Percentiles rank a stretch among this genome's conserved stretches.
Evolutionary conservation across 2,888 invertebrate species (phyloP).

Genomic region (Meteorus cinctellus): DNA sequence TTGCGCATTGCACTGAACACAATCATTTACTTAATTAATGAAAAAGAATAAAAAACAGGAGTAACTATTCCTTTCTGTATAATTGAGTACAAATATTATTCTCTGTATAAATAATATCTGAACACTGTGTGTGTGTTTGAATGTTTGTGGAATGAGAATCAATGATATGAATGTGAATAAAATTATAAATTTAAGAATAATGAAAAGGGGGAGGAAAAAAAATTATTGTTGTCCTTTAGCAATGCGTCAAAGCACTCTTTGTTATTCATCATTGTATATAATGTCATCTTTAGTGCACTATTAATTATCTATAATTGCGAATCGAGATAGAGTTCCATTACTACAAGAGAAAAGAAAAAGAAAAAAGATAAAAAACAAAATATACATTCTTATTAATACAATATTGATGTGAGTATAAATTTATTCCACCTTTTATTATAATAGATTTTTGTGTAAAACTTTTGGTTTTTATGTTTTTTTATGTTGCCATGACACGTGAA

Average conservation of each 20-base stretch:
- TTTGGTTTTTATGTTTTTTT: constrained; percentile 13
- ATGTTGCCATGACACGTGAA: not conserved
- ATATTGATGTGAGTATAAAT: constrained; percentile 23
- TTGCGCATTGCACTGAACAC: constrained; percentile 5
- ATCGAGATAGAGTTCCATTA: constrained; percentile 69
- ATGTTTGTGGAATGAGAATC: constrained; percentile 26
- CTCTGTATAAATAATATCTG: constrained; percentile 39
- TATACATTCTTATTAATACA: constrained; percentile 72
- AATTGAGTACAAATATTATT: constrained; percentile 66
- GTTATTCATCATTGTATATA: constrained; percentile 72
- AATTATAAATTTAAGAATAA: constrained; percentile 24
- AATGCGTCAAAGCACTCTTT: constrained; percentile 58
- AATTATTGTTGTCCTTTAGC: constrained; percentile 58
- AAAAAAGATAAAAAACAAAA: constrained; percentile 54
- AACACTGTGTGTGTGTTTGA: constrained; percentile 3
- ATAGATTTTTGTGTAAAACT: not conserved
- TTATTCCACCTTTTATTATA: not conserved
- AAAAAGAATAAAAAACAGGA: constrained; percentile 52
- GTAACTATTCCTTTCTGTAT: constrained; percentile 57
- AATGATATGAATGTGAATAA: constrained; percentile 36
- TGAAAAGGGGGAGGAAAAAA: constrained; percentile 42
- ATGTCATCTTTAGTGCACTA: constrained; percentile 71
- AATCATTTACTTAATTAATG: constrained; percentile 26
- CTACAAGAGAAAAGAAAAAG: constrained; percentile 60
- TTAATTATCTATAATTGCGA: constrained; percentile 66